phyloP scores from a whole-genome alignment of 2,797 vertebrate genomes.

The Sebastes flavidus region DNA sequence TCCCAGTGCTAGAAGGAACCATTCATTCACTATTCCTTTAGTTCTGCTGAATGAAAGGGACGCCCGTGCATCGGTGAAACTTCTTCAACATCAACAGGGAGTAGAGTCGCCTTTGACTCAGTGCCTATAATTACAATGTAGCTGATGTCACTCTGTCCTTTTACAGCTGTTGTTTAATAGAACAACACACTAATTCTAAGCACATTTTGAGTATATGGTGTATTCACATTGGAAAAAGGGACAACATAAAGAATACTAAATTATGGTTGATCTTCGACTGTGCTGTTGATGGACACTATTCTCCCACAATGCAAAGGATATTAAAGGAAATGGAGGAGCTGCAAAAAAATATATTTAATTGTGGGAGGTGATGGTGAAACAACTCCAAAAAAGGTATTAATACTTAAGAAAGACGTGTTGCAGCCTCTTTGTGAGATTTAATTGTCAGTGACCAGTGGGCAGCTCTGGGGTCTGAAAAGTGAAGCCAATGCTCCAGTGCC shows the following conservation, averaged over 20 bases:
- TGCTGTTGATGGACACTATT: background rate
- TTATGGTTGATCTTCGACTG: background rate
- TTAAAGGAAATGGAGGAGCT: background rate
- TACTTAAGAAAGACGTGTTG: background rate
- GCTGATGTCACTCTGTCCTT: background rate
- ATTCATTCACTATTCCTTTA: background rate
- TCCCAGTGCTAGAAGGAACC: background rate
- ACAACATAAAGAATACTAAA: background rate
- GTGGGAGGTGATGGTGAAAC: background rate
- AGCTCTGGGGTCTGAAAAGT: too few species aligned
- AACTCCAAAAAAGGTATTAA: background rate
- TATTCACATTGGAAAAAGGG: background rate
- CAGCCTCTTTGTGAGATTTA: background rate
- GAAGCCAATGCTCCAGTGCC: fast-evolving
- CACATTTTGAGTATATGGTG: background rate
- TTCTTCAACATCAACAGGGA: background rate
- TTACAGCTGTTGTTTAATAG: background rate
- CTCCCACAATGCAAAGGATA: background rate
- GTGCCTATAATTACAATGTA: background rate
- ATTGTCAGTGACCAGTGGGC: background rate
- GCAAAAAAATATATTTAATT: background rate
- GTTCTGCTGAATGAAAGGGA: background rate
- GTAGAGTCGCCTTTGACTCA: background rate
- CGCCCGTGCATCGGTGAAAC: background rate
- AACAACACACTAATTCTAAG: background rate